Conservation (phyloP, 2,888 invertebrate species). For the Scaptomyza caliginosa region DNA sequence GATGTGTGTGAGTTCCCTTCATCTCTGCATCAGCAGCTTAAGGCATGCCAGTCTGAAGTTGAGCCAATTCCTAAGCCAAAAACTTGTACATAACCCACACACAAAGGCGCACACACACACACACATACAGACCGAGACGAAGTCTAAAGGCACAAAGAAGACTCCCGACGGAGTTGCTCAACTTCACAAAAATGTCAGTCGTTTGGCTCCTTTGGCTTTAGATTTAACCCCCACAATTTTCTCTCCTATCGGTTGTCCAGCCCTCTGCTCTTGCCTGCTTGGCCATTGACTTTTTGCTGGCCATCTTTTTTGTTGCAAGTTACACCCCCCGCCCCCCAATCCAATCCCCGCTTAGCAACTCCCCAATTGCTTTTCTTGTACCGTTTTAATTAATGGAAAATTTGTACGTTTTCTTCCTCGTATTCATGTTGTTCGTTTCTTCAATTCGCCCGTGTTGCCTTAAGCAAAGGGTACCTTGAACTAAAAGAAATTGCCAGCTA, state of each 20-base stretch:
- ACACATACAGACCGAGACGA: background rate
- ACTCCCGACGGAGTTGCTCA: constrained; percentile 71
- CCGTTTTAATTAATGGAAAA: constrained; percentile 75
- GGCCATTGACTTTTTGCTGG: constrained; percentile 47
- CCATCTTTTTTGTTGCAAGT: background rate
- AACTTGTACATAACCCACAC: constrained; percentile 30
- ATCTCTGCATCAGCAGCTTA: constrained; percentile 24
- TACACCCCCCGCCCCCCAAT: background rate
- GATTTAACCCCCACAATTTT: constrained; percentile 13
- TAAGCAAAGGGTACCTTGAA: constrained; percentile 49
- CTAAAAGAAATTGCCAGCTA: constrained; percentile 54
- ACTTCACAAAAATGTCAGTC: constrained; percentile 71
- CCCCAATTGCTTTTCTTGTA: constrained; percentile 62
- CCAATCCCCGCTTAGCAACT: constrained; percentile 1
- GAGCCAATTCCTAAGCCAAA: constrained; percentile 28
- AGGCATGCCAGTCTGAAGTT: constrained; percentile 44
- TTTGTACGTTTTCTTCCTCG: constrained; percentile 72
- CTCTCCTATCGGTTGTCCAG: constrained; percentile 5
- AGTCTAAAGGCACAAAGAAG: constrained; percentile 29
- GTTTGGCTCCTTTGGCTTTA: constrained; percentile 31
- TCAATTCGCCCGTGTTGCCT: constrained; percentile 50
- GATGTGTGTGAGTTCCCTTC: constrained; percentile 24
- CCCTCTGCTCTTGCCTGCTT: constrained; percentile 3
- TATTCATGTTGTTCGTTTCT: constrained; percentile 64
- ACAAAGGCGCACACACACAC: background rate